These are phyloP conservation scores for Larimichthys crocea DNA, from an alignment of 2,113 vertebrate genomes.

Conservation along the genomic window DNA sequence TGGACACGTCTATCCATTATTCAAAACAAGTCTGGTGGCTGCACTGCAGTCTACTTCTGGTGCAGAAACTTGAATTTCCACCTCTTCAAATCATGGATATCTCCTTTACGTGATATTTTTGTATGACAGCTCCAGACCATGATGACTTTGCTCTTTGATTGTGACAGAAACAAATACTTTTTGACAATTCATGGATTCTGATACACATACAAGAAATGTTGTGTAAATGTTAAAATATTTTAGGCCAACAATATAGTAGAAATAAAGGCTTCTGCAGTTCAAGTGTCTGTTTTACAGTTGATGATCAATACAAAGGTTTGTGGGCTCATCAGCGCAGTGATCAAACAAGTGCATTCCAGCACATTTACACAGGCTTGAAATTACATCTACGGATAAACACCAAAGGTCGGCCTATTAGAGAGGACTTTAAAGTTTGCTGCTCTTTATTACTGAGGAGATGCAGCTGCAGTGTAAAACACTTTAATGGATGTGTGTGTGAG, in stretches of 20 bases:
- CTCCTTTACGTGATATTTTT: not conserved
- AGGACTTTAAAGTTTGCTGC: constrained; percentile 45
- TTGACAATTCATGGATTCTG: not conserved
- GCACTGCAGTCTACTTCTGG: not conserved
- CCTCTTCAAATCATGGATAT: not conserved
- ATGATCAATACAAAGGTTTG: not conserved
- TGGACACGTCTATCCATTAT: not conserved
- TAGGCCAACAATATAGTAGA: not conserved
- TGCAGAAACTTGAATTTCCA: not conserved
- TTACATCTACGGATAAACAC: constrained; percentile 35
- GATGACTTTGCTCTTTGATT: not conserved
- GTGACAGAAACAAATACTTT: not conserved
- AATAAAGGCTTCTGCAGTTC: not conserved
- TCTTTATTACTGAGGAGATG: constrained; percentile 37
- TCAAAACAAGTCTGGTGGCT: not conserved
- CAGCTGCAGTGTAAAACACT: constrained; percentile 44
- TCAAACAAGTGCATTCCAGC: constrained; percentile 32
- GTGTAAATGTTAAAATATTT: not conserved
- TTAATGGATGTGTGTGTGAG: constrained; percentile 24
- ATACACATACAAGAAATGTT: not conserved
- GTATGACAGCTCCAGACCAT: not conserved
- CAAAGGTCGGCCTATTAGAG: constrained; percentile 9
- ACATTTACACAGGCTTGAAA: constrained; percentile 29
- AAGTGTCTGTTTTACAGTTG: not conserved
- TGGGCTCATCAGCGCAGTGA: not conserved